Evolutionary conservation across 1,140 invertebrate species (phyloP).

Genomic region (Rhynchophorus ferrugineus): DNA sequence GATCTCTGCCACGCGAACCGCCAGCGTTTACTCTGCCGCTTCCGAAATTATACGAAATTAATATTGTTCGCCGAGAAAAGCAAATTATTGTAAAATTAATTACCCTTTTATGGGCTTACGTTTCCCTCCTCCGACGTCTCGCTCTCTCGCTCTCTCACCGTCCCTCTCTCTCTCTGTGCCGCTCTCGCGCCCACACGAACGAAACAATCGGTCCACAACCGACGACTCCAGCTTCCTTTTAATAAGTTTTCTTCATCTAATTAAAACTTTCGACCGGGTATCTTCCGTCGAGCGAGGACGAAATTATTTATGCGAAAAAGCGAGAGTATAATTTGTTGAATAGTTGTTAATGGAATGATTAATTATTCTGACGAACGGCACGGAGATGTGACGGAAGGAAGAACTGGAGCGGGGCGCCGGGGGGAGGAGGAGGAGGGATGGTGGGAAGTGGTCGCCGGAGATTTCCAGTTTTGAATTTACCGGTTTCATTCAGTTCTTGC

Average conservation of each 20-base stretch:
- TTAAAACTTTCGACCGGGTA: not conserved
- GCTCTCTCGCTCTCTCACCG: too few relatives aligned
- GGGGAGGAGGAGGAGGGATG: too few relatives aligned
- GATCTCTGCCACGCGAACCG: too few relatives aligned
- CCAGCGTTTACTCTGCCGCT: too few relatives aligned
- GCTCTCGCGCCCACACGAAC: too few relatives aligned
- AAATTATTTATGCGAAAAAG: not conserved
- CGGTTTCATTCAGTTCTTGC: too few relatives aligned
- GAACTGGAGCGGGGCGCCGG: too few relatives aligned
- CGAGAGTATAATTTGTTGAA: not conserved
- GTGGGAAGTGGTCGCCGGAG: too few relatives aligned
- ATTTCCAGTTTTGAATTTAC: too few relatives aligned
- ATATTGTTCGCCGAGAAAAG: constrained; percentile 10
- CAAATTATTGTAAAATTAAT: constrained; percentile 20
- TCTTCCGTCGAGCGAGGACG: not conserved
- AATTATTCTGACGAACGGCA: not conserved
- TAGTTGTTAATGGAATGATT: not conserved
- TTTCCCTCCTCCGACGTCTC: constrained; percentile 12
- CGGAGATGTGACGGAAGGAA: too few relatives aligned
- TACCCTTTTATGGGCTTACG: constrained; percentile 20
- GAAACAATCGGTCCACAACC: not conserved
- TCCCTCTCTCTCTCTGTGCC: too few relatives aligned
- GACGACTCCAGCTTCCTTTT: not conserved
- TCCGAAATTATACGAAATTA: constrained; percentile 14
- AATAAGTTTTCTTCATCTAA: not conserved